Conservation (phyloP, 2,797 vertebrate species). For the Adrianichthys oophorus region DNA sequence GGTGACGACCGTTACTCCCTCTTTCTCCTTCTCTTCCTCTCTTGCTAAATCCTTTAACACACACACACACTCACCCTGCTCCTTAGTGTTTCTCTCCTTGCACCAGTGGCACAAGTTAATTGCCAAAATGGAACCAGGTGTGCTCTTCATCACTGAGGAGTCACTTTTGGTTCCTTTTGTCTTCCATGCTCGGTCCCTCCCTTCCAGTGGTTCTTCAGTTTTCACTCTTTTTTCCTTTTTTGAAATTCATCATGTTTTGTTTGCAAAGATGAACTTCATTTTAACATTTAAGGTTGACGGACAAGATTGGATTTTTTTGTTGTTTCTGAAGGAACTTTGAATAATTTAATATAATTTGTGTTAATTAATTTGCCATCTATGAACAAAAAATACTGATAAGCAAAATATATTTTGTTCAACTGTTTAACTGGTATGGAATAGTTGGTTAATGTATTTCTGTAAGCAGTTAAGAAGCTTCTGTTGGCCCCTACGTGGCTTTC, state of each 20-base stretch:
- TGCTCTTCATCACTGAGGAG: constrained; percentile 19
- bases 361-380: too few relatives aligned
- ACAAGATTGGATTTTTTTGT: too few relatives aligned
- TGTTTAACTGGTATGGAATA: too few relatives aligned
- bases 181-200: not conserved
- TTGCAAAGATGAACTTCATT: too few relatives aligned
- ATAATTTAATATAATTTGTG: too few relatives aligned
- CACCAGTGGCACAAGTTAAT: constrained; percentile 18
- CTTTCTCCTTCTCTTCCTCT: constrained; percentile 39
- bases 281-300: not conserved
- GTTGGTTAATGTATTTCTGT: too few relatives aligned
- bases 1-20: constrained; percentile 75
- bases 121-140: constrained; percentile 22
- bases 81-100: constrained; percentile 26
- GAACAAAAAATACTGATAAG: too few relatives aligned
- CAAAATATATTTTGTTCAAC: too few relatives aligned
- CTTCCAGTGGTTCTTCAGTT: not conserved
- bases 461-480: too few relatives aligned
- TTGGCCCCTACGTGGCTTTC: too few relatives aligned
- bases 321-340: too few relatives aligned
- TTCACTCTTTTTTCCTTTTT: not conserved
- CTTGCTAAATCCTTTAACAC: constrained; percentile 12
- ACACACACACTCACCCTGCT: constrained; percentile 13
- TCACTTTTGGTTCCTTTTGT: constrained; percentile 14
- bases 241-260: not conserved